Evolutionary conservation across 64 coral and sea anemone species (phyloP), one percentile per base, ranked within the genome.

Genomic region (Stylophora pistillata): DNA sequence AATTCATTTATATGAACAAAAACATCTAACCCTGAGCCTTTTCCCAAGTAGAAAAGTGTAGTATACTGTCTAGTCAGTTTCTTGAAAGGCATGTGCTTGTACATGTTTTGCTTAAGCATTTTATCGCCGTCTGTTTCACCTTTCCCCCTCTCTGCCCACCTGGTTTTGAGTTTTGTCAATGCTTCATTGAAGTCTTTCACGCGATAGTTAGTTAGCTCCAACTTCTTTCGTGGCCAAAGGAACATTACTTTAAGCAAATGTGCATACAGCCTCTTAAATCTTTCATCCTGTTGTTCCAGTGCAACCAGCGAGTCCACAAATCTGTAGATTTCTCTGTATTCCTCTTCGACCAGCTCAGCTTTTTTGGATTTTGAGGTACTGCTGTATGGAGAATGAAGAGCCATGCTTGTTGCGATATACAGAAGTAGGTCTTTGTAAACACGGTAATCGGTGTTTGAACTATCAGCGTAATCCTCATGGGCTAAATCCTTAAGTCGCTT

Each of bases 161-260:
- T 69, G 0, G 55, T 59, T n/a, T 33, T 18, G 15, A 91, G 80
- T 13, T 78, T 82, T 56, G 77, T 41, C 4, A 86, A 31, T 0
- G 81, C 73, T 21, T 91, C 89, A 15, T 91, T 63, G 57, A 91
- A 91, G 25, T 91, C 89, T 61, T 85, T 15, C 0, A 75, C 58
- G 9, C 23, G 1, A 76, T 91, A 91, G 66, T 57, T 21, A 23
- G 13, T 74, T 27, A 91, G 65, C 66, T 86, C 81, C 71, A 91
- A 69, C 66, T 85, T 72, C 56, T 69, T 16, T 75, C 81, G 56
- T 5, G 89, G 89, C 89, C 89, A 91, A 58, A 91, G 89, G 21
- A 91, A 91, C 89, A 91, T 86, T 17, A 91, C 89, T 56, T 91
- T 91, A 10, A 91, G 58, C 57, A 91, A 78, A 29, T 85, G 89